phyloP scores from a whole-genome alignment of 2,797 vertebrate genomes.

The Anguilla obscura region DNA sequence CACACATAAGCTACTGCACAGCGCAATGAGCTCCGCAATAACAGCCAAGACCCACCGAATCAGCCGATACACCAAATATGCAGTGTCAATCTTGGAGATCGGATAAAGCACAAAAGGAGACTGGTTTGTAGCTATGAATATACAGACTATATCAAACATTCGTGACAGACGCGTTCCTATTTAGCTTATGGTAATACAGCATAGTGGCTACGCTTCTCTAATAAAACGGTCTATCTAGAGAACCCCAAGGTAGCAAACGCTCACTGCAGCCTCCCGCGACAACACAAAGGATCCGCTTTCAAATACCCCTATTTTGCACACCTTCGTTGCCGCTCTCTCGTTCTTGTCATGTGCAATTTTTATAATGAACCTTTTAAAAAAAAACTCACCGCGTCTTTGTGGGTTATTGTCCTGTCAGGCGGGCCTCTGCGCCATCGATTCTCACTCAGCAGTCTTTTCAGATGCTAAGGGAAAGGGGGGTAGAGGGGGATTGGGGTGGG shows the following conservation, averaged over 20 bases:
- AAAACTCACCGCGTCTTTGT: constrained; percentile 82
- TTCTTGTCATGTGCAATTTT: constrained; percentile 58
- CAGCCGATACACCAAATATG: constrained; percentile 51
- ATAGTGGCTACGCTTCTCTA: constrained; percentile 40
- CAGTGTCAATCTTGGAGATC: constrained; percentile 13
- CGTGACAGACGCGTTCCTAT: constrained; percentile 11
- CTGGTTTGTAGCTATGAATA: constrained; percentile 3
- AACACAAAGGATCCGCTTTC: constrained; percentile 73
- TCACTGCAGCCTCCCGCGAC: constrained; percentile 65
- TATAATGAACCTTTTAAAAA: constrained; percentile 64
- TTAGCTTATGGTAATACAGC: background rate
- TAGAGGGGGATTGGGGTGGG: constrained; percentile 59
- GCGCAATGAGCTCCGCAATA: constrained; percentile 9
- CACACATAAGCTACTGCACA: constrained; percentile 9
- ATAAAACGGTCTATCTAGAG: constrained; percentile 37
- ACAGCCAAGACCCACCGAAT: constrained; percentile 40
- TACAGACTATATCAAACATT: background rate
- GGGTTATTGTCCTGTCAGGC: constrained; percentile 84
- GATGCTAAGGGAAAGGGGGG: constrained; percentile 74
- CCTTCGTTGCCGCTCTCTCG: constrained; percentile 46
- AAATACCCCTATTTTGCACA: constrained; percentile 57
- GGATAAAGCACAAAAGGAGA: constrained; percentile 15
- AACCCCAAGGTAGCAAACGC: constrained; percentile 56
- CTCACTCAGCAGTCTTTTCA: constrained; percentile 79
- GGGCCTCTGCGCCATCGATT: constrained; percentile 84